These are phyloP conservation scores for Microctenopoma stevenorrisi DNA, from an alignment of 2,797 vertebrate species.

Conservation along the genomic window DNA sequence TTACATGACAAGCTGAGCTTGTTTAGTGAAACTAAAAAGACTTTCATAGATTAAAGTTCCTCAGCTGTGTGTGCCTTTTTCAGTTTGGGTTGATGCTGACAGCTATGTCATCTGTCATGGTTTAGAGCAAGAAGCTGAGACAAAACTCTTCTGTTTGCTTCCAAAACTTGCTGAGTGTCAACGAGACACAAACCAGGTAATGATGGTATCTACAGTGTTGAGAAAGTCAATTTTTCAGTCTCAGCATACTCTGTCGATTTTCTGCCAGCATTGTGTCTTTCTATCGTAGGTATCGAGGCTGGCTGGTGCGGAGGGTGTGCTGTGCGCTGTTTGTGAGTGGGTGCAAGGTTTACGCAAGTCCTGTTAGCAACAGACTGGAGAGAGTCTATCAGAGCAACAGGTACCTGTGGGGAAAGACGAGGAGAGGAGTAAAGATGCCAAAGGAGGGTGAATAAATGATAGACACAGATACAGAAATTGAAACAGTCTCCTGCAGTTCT, in stretches of 20 bases:
- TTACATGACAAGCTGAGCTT: slow-evolving; percentile 13
- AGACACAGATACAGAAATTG: slow-evolving; percentile 57
- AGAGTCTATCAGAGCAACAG: slow-evolving; percentile 82
- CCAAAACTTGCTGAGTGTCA: slow-evolving; percentile 82
- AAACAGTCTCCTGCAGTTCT: slow-evolving; percentile 43
- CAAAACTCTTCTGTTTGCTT: slow-evolving; percentile 82
- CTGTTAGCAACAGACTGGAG: slow-evolving; percentile 61
- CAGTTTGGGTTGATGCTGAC: slow-evolving; percentile 9
- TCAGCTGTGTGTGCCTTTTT: neutral
- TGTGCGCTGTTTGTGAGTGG: slow-evolving; percentile 83
- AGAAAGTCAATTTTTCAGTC: neutral
- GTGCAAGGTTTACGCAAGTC: slow-evolving; percentile 76
- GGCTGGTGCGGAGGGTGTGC: slow-evolving; percentile 91
- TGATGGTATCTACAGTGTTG: slow-evolving; percentile 3
- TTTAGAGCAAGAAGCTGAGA: slow-evolving; percentile 69
- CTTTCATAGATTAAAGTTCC: slow-evolving; percentile 16
- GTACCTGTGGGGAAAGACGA: slow-evolving; percentile 71
- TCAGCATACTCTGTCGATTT: slow-evolving; percentile 2
- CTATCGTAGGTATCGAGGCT: slow-evolving; percentile 89
- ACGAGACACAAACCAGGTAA: slow-evolving; percentile 90
- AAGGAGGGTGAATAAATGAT: slow-evolving; percentile 65
- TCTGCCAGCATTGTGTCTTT: slow-evolving; percentile 28
- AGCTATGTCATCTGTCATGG: slow-evolving; percentile 4
- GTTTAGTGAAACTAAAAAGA: slow-evolving; percentile 10
- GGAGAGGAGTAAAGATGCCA: slow-evolving; percentile 30